These are phyloP conservation scores for Serripes groenlandicus DNA, from an alignment of 2,888 invertebrate species.

Conservation along the genomic window DNA sequence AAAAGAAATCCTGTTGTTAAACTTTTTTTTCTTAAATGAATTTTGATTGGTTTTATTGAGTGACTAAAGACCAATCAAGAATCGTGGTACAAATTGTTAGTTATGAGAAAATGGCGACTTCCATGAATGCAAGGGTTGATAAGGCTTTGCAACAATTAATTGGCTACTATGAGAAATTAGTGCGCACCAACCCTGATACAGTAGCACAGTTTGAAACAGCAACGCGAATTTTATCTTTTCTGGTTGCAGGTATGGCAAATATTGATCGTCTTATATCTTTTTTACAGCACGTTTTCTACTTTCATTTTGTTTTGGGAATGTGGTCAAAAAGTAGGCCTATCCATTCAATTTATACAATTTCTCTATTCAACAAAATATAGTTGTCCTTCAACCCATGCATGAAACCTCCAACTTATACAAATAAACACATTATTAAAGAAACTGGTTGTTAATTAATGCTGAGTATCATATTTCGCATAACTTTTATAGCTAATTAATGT, in stretches of 20 bases:
- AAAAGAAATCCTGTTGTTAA: too few species aligned
- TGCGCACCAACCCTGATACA: constrained; percentile 78
- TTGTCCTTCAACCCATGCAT: too few species aligned
- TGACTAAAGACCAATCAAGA: background rate
- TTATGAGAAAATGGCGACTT: constrained; percentile 51
- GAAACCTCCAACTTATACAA: too few species aligned
- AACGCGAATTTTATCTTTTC: constrained; percentile 78
- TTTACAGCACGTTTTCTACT: too few species aligned
- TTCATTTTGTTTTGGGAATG: too few species aligned
- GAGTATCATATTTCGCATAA: too few species aligned
- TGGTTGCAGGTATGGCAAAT: constrained; percentile 76
- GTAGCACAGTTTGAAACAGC: constrained; percentile 80
- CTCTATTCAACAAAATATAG: background rate
- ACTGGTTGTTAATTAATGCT: too few species aligned
- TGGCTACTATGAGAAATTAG: constrained; percentile 74
- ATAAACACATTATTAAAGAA: too few species aligned
- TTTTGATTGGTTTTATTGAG: background rate
- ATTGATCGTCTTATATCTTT: too few species aligned
- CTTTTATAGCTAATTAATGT: too few species aligned
- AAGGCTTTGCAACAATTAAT: constrained; percentile 47
- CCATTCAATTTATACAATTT: background rate
- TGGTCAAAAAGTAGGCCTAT: background rate
- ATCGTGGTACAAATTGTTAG: background rate
- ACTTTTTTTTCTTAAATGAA: too few species aligned
- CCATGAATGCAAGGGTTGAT: constrained; percentile 38